Conservation (phyloP, 1,140 invertebrate genomes). For the Aradophagus sp. region DNA sequence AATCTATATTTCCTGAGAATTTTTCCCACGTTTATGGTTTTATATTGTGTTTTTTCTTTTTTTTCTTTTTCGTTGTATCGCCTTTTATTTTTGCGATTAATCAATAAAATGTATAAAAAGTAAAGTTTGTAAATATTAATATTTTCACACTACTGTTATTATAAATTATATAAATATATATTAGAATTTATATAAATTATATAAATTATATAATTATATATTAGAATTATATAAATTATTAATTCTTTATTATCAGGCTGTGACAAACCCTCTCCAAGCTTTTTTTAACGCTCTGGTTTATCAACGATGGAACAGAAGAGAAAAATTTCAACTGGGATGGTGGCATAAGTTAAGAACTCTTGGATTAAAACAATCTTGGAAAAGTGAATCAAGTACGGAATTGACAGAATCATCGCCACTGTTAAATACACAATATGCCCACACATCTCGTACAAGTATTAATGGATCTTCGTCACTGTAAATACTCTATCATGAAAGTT, state of each 20-base stretch:
- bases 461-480: conserved; percentile 71
- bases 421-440: conserved; percentile 56
- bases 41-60: too few relatives aligned
- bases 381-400: conserved; percentile 45
- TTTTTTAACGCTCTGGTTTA: conserved; percentile 87
- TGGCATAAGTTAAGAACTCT: conserved; percentile 64
- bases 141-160: not conserved
- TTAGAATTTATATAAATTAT: too few relatives aligned
- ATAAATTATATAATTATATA: too few relatives aligned
- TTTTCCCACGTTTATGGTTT: too few relatives aligned
- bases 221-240: not conserved
- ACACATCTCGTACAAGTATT: conserved; percentile 67
- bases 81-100: conserved; percentile 7
- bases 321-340: conserved; percentile 67
- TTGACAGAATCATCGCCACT: conserved; percentile 67
- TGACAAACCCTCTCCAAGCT: conserved; percentile 87
- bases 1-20: too few relatives aligned
- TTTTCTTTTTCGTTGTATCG: too few relatives aligned
- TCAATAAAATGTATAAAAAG: too few relatives aligned
- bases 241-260: conserved; percentile 75
- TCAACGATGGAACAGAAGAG: conserved; percentile 78
- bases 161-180: not conserved
- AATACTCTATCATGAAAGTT: too few relatives aligned
- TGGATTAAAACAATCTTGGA: conserved; percentile 32
- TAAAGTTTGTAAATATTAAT: too few relatives aligned